These are phyloP conservation scores for Drosophila pseudotalamancana DNA, from an alignment of 2,888 invertebrate genomes.

Conservation along the genomic window DNA sequence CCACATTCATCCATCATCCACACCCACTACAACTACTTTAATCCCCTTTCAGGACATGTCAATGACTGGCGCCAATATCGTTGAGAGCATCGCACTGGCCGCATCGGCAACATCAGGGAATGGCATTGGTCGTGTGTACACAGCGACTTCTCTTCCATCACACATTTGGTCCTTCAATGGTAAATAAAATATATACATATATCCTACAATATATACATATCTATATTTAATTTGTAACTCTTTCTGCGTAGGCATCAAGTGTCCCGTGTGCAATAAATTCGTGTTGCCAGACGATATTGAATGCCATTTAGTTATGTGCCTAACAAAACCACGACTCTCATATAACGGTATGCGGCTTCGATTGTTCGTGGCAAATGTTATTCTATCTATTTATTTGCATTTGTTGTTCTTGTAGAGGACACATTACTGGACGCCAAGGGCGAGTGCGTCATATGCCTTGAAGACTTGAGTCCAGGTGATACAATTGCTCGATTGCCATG, in stretches of 20 bases:
- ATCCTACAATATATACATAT: background rate
- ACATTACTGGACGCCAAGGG: slow-evolving; percentile 97
- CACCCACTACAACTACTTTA: too few species aligned
- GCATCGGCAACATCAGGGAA: slow-evolving; percentile 77
- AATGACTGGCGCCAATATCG: slow-evolving; percentile 80
- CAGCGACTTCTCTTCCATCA: slow-evolving; percentile 95
- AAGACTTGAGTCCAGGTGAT: slow-evolving; percentile 97
- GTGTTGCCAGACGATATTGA: slow-evolving; percentile 99
- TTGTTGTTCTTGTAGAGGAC: slow-evolving; percentile 91
- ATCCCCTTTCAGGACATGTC: slow-evolving; percentile 70
- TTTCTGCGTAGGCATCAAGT: slow-evolving; percentile 93
- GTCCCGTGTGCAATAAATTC: slow-evolving; percentile 99
- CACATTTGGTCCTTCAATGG: slow-evolving; percentile 97
- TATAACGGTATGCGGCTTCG: slow-evolving; percentile 93
- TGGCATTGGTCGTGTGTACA: slow-evolving; percentile 91
- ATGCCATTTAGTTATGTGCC: slow-evolving; percentile 99
- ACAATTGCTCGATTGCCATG: slow-evolving; percentile 99
- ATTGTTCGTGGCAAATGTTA: background rate
- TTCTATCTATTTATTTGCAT: background rate
- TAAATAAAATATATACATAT: slow-evolving; percentile 84
- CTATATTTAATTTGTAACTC: background rate
- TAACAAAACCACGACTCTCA: slow-evolving; percentile 98
- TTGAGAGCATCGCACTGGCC: slow-evolving; percentile 83
- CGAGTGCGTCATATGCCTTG: slow-evolving; percentile 99
- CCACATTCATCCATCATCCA: background rate